A percentile compares a stretch with the other conserved stretches of the same genome.
Evolutionary conservation across 2,888 invertebrate genomes (phyloP).

Genomic region (Cheilosia soror): DNA sequence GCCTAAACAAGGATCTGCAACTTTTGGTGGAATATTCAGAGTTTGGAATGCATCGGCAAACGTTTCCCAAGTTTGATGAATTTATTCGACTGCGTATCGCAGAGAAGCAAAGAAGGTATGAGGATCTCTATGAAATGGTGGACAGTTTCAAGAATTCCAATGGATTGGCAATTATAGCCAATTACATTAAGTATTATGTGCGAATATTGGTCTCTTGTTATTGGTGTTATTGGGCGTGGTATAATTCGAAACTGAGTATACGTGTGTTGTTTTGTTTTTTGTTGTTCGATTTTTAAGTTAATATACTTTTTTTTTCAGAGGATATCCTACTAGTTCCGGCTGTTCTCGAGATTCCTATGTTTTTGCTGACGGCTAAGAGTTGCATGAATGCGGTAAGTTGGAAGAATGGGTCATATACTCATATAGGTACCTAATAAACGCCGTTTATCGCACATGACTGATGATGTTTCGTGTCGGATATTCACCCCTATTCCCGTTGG

Average conservation of each 20-base stretch:
- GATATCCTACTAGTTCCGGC: slow-evolving; percentile 75
- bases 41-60: slow-evolving; percentile 3
- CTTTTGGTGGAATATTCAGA: slow-evolving; percentile 52
- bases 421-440: too few species aligned
- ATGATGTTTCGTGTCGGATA: too few species aligned
- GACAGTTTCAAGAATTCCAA: slow-evolving; percentile 42
- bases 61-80: slow-evolving; percentile 29
- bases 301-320: slow-evolving; percentile 56
- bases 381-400: slow-evolving; percentile 76
- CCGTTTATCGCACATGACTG: too few species aligned
- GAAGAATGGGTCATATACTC: too few species aligned
- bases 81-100: slow-evolving; percentile 35
- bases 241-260: slow-evolving; percentile 1
- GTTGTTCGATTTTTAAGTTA: not conserved
- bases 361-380: slow-evolving; percentile 76
- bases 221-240: slow-evolving; percentile 60
- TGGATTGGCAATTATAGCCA: slow-evolving; percentile 38
- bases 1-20: slow-evolving; percentile 44
- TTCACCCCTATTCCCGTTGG: too few species aligned
- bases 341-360: slow-evolving; percentile 62
- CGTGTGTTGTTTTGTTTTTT: slow-evolving; percentile 29
- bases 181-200: slow-evolving; percentile 47
- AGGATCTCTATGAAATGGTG: slow-evolving; percentile 44
- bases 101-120: slow-evolving; percentile 45
- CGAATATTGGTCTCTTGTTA: slow-evolving; percentile 34